These are phyloP conservation scores for Kradibia gibbosae DNA, from an alignment of 1,140 invertebrate species.

Conservation along the genomic window DNA sequence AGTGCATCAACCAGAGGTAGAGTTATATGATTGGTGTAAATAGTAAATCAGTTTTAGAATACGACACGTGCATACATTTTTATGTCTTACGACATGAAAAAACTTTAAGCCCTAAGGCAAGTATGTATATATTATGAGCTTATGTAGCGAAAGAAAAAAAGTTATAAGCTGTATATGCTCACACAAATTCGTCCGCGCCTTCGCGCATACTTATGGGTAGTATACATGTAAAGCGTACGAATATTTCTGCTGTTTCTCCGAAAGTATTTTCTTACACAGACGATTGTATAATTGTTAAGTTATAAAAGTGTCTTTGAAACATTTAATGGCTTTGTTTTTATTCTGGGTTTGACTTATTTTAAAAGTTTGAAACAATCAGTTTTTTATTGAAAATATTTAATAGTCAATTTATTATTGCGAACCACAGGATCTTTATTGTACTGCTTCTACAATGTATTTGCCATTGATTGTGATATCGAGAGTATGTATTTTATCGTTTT, in stretches of 20 bases:
- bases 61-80: too few relatives aligned
- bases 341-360: not conserved
- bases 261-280: not conserved
- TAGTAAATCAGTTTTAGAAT: too few relatives aligned
- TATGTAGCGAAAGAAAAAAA: not conserved
- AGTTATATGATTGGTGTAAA: not conserved
- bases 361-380: too few relatives aligned
- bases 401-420: not conserved
- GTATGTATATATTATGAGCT: too few relatives aligned
- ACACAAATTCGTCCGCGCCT: not conserved
- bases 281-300: not conserved
- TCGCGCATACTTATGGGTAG: not conserved
- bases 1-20: not conserved
- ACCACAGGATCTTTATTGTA: not conserved
- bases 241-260: not conserved
- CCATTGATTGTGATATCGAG: not conserved
- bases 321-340: not conserved
- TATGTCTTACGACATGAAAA: too few relatives aligned
- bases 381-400: not conserved
- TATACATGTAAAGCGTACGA: not conserved
- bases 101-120: too few relatives aligned
- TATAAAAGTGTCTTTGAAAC: not conserved
- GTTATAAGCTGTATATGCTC: not conserved
- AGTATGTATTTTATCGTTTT: not conserved
- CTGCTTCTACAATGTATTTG: not conserved